Base-by-base conservation (phyloP, 2,888 invertebrate species). In the Campopleginae sp. region DNA sequence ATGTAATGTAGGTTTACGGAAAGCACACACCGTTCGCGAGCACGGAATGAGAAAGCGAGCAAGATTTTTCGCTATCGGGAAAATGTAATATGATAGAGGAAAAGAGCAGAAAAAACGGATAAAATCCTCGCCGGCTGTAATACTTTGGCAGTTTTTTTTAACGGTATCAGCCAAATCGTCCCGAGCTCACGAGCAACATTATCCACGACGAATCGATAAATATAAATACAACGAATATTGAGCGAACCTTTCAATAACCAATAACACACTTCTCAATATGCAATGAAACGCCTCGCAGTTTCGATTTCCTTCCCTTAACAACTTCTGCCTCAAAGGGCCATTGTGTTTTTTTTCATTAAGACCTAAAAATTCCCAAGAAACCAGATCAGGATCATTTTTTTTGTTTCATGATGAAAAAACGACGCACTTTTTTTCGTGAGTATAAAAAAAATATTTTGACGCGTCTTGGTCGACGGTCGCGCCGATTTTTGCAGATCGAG, bases 1-100 rank as follows among this genome's bases (percentile, higher is more conserved):
- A 80, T 80, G 79, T 87, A 84, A 87, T 86, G 87, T 86, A 82
- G 79, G 82, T 82, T 87, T 66, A 82, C 82, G 78, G 51, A 70
- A 31, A 54, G 75, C 71, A 72, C 74, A 61, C 85, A 74, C 77
- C 77, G 86, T 78, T 75, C 75, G 63, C n/a, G n/a, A n/a, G n/a
- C n/a, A 54, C 79, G 61, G 68, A 74, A 66, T 42, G 66, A 74
- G 42, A 79, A 78, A 84, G 23, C 46, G 71, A 79, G 77, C 77
- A 72, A 74, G 76, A 82, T 85, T 85, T 85, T 80, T 85, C 76
- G 38, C 80, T 63, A 63, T 48, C 72, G 76, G 70, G 58, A 72
- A 82, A 80, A 75, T 80, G 31, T 75, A 80, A 80, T 75, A 80
- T 51, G 65, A 66, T 65, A 17, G 66, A 66, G 71, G 17, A 51